Evolutionary conservation across 2,888 invertebrate genomes (phyloP).

Genomic region (Cryptocheilus praepositus): DNA sequence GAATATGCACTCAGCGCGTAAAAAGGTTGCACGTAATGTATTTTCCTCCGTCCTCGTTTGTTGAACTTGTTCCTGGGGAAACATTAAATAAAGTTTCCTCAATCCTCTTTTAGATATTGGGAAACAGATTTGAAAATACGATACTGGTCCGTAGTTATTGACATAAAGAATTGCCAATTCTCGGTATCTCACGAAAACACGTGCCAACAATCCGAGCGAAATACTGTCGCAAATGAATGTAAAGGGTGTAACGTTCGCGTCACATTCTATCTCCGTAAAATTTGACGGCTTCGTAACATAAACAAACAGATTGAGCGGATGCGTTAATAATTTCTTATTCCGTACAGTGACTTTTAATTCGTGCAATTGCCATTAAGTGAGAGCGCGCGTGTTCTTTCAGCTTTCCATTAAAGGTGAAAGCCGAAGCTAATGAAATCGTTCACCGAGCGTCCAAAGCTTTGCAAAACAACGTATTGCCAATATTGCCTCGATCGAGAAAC

Average conservation of each 20-base stretch:
- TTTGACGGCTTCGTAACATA: too few species aligned
- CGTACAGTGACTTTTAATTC: too few species aligned
- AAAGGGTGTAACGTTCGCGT: too few species aligned
- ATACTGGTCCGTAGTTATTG: conserved; percentile 25
- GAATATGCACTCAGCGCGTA: background rate
- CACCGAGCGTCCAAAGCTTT: background rate
- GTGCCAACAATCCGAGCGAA: background rate
- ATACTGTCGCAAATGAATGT: background rate
- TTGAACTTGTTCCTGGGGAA: conserved; percentile 15
- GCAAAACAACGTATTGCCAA: conserved; percentile 5
- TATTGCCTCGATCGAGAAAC: conserved; percentile 1
- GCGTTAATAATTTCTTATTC: too few species aligned
- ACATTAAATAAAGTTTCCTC: conserved; percentile 26
- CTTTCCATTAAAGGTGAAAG: background rate
- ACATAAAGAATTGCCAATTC: conserved; percentile 38
- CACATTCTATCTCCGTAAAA: too few species aligned
- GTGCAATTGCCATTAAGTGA: too few species aligned
- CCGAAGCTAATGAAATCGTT: background rate
- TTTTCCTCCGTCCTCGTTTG: conserved; percentile 24
- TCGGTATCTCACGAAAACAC: conserved; percentile 20
- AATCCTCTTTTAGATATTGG: background rate
- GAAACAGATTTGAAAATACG: conserved; percentile 22
- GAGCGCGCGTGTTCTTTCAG: background rate
- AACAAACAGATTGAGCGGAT: too few species aligned
- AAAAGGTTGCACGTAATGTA: conserved; percentile 3